A percentile compares a stretch with the other conserved stretches of the same genome.
Conservation (phyloP, 2,888 invertebrate species). For the Unio pictorum region DNA sequence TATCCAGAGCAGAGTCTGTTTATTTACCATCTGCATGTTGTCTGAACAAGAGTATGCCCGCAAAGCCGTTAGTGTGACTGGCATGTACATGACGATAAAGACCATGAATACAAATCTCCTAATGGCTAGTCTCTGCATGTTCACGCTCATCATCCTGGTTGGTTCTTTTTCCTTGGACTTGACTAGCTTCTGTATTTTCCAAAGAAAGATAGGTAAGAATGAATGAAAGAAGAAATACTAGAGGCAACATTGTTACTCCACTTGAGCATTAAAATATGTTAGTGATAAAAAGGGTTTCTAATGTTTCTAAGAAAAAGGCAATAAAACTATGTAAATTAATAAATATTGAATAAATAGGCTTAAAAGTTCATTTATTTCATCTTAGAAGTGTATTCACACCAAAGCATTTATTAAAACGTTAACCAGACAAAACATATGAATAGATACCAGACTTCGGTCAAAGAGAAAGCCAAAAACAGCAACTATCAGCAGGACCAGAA, state of each 20-base stretch:
- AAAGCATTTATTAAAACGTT: too few species aligned
- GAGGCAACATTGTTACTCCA: too few species aligned
- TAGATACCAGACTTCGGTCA: constrained; percentile 29
- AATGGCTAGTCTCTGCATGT: constrained; percentile 4
- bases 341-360: too few species aligned
- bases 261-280: too few species aligned
- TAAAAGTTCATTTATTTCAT: too few species aligned
- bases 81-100: constrained; percentile 30
- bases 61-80: constrained; percentile 22
- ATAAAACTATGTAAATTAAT: too few species aligned
- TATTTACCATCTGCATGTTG: constrained; percentile 29
- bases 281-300: too few species aligned
- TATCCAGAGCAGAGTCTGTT: neutral
- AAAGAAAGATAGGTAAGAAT: neutral
- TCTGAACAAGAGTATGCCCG: constrained; percentile 30
- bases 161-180: constrained; percentile 7
- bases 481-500: constrained; percentile 12
- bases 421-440: too few species aligned
- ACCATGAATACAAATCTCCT: constrained; percentile 28
- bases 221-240: too few species aligned
- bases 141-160: constrained; percentile 1
- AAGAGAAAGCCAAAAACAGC: constrained; percentile 19
- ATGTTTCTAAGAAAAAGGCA: too few species aligned
- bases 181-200: constrained; percentile 3
- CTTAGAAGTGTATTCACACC: too few species aligned